Conservation (phyloP, 1,140 invertebrate genomes). For the Drosophila melanogaster region DNA sequence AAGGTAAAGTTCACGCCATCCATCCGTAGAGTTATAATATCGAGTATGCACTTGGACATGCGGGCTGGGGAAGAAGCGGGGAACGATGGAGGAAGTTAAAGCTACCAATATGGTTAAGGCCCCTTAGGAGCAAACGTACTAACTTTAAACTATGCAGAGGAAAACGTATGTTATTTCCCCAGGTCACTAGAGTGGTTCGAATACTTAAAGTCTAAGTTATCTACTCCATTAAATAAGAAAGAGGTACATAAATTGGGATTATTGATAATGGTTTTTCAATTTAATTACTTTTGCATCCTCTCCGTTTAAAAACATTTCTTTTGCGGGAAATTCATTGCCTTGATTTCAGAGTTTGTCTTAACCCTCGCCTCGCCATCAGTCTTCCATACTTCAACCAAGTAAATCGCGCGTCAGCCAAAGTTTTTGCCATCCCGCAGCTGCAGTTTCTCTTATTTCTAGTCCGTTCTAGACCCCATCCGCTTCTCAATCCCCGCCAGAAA, state of each 20-base stretch:
- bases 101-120: not conserved
- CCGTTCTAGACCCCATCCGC: not conserved
- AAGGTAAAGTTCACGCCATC: conserved; percentile 55
- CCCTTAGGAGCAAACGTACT: not conserved
- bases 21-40: not conserved
- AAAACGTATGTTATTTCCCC: not conserved
- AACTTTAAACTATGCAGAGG: too few relatives aligned
- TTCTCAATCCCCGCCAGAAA: conserved; percentile 3
- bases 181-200: too few relatives aligned
- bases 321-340: not conserved
- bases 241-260: too few relatives aligned
- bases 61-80: not conserved
- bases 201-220: too few relatives aligned
- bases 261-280: too few relatives aligned
- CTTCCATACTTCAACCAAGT: conserved; percentile 46
- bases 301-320: not conserved
- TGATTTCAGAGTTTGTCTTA: not conserved
- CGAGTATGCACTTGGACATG: not conserved
- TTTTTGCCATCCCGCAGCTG: conserved; percentile 48
- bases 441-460: not conserved
- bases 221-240: too few relatives aligned
- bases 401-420: conserved; percentile 66
- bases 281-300: too few relatives aligned
- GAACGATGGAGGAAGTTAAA: not conserved
- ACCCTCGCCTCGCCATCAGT: conserved; percentile 1